Evolutionary conservation across 2,888 invertebrate species (phyloP).

Genomic region (Caenorhabditis becei): DNA sequence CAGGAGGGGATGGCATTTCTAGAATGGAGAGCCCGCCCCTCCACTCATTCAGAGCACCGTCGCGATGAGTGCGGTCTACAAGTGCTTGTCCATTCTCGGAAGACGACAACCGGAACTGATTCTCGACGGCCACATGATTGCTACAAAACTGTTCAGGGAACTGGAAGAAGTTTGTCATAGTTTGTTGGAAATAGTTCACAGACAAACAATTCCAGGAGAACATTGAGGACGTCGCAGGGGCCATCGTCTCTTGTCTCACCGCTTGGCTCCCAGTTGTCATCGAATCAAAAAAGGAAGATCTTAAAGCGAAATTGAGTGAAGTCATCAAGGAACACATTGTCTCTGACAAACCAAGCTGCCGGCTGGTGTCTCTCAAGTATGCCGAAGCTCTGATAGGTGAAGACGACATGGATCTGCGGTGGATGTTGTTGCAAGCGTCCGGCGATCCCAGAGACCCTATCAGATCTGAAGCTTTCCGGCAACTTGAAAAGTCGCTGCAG

Average conservation of each 20-base stretch:
- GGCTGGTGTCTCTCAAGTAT: slow-evolving; percentile 71
- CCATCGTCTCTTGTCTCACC: slow-evolving; percentile 68
- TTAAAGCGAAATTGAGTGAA: slow-evolving; percentile 41
- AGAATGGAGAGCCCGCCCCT: slow-evolving; percentile 20
- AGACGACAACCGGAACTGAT: slow-evolving; percentile 54
- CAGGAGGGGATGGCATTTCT: slow-evolving; percentile 18
- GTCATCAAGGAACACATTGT: slow-evolving; percentile 61
- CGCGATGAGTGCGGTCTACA: slow-evolving; percentile 59
- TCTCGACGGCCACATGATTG: slow-evolving; percentile 45
- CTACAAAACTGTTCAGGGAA: slow-evolving; percentile 36
- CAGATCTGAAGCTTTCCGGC: slow-evolving; percentile 63
- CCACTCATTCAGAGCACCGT: slow-evolving; percentile 26
- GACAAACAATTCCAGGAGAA: slow-evolving; percentile 39
- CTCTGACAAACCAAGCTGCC: slow-evolving; percentile 61
- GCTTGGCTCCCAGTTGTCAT: slow-evolving; percentile 67
- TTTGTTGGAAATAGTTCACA: background rate
- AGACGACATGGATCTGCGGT: slow-evolving; percentile 65
- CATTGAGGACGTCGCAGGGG: slow-evolving; percentile 61
- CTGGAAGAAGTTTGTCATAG: background rate
- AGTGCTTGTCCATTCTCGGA: slow-evolving; percentile 64
- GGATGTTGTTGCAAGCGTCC: slow-evolving; percentile 65
- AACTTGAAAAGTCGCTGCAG: slow-evolving; percentile 63
- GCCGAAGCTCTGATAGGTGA: slow-evolving; percentile 68
- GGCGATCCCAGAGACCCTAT: slow-evolving; percentile 65
- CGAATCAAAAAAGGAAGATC: slow-evolving; percentile 10